A percentile compares a stretch with the other conserved stretches of the same genome.
Evolutionary conservation across 2,888 invertebrate species (phyloP).

Genomic region (Rhagophthalmus giganteus): DNA sequence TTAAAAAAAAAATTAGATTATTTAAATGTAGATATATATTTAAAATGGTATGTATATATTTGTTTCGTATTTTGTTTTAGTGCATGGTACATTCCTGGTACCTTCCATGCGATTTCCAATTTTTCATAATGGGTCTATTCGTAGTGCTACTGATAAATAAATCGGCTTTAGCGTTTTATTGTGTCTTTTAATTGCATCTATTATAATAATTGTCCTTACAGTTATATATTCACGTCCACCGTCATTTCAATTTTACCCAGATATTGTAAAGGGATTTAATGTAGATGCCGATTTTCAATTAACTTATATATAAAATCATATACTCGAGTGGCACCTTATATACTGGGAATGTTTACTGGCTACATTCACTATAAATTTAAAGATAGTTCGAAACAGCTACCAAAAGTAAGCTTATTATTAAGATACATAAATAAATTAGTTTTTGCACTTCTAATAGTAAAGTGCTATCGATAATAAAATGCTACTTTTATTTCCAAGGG

Average conservation of each 20-base stretch:
- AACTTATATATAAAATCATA: conserved; percentile 65
- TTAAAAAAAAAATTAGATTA: too few relatives aligned
- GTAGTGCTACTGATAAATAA: too few relatives aligned
- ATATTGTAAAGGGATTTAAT: conserved; percentile 60
- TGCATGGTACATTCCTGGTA: conserved; percentile 72
- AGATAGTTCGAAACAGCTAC: conserved; percentile 43
- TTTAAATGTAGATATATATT: too few relatives aligned
- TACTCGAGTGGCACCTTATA: conserved; percentile 62
- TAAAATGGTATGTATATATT: too few relatives aligned
- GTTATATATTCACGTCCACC: conserved; percentile 58
- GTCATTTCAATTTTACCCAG: conserved; percentile 61
- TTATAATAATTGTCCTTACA: conserved; percentile 59
- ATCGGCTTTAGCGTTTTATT: conserved; percentile 53
- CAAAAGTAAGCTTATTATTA: conserved; percentile 50
- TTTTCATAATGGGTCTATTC: conserved; percentile 63
- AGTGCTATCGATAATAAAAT: too few relatives aligned
- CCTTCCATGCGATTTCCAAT: conserved; percentile 72
- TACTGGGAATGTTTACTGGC: conserved; percentile 62
- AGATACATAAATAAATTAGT: too few relatives aligned
- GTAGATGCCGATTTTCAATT: conserved; percentile 58
- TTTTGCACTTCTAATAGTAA: too few relatives aligned
- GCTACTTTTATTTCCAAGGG: too few relatives aligned
- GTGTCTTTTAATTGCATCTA: conserved; percentile 52
- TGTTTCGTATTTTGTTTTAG: too few relatives aligned
- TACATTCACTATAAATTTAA: conserved; percentile 54